Evolutionary conservation across 2,113 vertebrate species (phyloP).

Genomic region (Erinaceus europaeus): DNA sequence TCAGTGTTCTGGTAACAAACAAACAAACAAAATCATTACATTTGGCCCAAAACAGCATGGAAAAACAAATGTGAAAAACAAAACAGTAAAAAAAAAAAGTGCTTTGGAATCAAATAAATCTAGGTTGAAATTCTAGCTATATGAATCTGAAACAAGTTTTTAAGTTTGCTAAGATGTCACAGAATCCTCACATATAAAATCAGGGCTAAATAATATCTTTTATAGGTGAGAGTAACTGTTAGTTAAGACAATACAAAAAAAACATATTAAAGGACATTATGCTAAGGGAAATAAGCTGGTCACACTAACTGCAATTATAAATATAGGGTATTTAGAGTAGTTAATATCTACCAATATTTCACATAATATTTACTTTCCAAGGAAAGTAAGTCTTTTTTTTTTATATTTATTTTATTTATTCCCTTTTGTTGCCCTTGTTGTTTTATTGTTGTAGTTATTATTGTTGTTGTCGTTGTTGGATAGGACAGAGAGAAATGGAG

Average conservation of each 20-base stretch:
- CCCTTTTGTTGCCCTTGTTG: too few relatives aligned
- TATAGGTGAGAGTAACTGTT: background rate
- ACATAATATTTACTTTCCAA: conserved; percentile 38
- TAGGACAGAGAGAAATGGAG: too few relatives aligned
- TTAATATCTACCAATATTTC: background rate
- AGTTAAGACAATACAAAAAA: conserved; percentile 33
- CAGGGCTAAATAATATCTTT: background rate
- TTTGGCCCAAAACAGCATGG: background rate
- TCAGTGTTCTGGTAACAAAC: too few relatives aligned
- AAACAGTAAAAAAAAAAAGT: conserved; percentile 18
- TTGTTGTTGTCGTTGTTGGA: too few relatives aligned
- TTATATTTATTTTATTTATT: too few relatives aligned
- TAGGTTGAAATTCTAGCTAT: conserved; percentile 29
- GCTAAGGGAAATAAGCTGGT: conserved; percentile 10
- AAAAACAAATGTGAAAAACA: background rate
- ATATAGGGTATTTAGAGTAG: too few relatives aligned
- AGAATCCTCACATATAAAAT: conserved; percentile 22
- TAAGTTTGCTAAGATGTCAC: conserved; percentile 10
- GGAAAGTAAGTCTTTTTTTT: conserved; percentile 63
- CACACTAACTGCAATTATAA: too few relatives aligned
- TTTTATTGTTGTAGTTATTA: too few relatives aligned
- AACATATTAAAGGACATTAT: background rate
- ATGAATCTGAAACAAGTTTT: conserved; percentile 17
- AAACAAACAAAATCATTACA: background rate
- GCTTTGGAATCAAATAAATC: conserved; percentile 8